Base-by-base conservation (phyloP, 2,113 vertebrate species). In the Lontra canadensis region DNA sequence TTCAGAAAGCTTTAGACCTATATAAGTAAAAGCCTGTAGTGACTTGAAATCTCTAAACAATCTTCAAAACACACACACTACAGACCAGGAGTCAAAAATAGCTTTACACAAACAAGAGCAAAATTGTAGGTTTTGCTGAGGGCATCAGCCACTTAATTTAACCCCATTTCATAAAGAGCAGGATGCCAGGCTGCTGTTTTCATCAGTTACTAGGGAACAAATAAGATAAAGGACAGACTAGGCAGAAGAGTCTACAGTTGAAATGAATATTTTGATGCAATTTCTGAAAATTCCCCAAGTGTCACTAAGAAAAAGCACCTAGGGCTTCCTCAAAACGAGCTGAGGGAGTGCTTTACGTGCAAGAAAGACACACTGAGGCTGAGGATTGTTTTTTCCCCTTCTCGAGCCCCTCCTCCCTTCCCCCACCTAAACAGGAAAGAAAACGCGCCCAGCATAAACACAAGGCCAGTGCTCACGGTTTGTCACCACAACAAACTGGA, bases 41-140 rank as follows among this genome's bases (percentile, higher is more conserved):
- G 86, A 55, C 90, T 88, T 95, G 87, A 78, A 95, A 88, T 93
- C 94, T 96, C 95, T n/a, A n/a, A 92, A 76, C 84, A 79, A 97
- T 95, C 88, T 96, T 69, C 0, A 25, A 81, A 49, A 61, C 74
- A 78, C 13, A 76, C 42, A 57, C 73, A 49, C 76, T 71, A 79
- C 29, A 97, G 84, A 83, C 95, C 80, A 96, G 49, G n/a, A 97
- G 92, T 95, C 90, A 96, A 97, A 98, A 98, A 98, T 97, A 98
- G 97, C 90, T 97, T 95, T 94, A 96, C 96, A 97, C 79, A 98
- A 98, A 97, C 97, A 98, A 97, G 96, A 84, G 81, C 88, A 96
- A 97, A 98, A 98, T 91, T 96, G 96, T 63, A 97, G 97, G 97
- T 96, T 97, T 78, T 85, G 71, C 85, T 79, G 87, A 97, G 92